phyloP scores from a whole-genome alignment of 2,797 vertebrate genomes.

The Spinus pinus region DNA sequence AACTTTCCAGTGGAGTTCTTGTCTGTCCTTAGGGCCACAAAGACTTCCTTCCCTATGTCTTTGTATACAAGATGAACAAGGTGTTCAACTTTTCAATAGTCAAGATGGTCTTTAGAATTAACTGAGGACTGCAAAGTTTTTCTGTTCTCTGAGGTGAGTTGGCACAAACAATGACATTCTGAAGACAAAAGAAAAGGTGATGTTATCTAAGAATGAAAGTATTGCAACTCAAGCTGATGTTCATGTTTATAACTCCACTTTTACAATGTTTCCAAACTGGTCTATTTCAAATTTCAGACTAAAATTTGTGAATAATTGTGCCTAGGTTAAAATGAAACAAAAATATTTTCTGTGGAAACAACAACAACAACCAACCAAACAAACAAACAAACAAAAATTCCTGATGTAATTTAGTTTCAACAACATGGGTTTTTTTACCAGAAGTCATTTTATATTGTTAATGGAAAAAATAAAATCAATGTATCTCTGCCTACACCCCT shows the following conservation, averaged over 20 bases:
- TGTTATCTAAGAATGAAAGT: background rate
- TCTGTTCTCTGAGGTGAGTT: background rate
- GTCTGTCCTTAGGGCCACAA: background rate
- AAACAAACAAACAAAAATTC: background rate
- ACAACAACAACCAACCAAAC: fast-evolving
- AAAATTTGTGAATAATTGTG: background rate
- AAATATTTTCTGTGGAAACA: background rate
- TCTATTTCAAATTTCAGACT: background rate
- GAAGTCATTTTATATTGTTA: background rate
- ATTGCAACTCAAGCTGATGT: background rate
- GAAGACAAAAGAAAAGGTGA: background rate
- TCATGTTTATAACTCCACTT: background rate
- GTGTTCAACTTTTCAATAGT: background rate
- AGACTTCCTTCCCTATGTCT: background rate
- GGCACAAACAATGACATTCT: background rate
- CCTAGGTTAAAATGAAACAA: background rate
- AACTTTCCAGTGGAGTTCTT: background rate
- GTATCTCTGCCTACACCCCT: background rate
- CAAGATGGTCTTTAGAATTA: background rate
- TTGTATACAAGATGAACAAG: background rate
- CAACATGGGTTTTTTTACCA: fast-evolving
- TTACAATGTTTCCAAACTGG: background rate
- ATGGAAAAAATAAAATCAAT: background rate
- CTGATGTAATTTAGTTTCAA: background rate
- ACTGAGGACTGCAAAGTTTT: background rate